phyloP scores from a whole-genome alignment of 2,888 invertebrate genomes.

The Sepioteuthis lessoniana region DNA sequence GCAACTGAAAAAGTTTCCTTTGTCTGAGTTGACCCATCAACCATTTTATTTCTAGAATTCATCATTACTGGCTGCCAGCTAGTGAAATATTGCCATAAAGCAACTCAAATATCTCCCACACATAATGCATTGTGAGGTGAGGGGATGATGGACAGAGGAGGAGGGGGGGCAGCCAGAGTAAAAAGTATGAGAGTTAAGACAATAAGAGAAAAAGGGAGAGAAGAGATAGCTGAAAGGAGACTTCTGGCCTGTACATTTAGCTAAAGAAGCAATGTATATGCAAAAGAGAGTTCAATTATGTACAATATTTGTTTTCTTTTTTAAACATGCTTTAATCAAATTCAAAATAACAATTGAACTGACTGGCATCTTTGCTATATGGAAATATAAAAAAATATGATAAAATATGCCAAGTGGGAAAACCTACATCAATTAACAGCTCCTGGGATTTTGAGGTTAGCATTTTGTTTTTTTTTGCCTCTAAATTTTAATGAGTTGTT shows the following conservation, averaged over 20 bases:
- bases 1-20: slow-evolving; percentile 8
- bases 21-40: slow-evolving; percentile 6
- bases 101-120: background rate
- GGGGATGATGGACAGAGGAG: background rate
- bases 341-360: slow-evolving; percentile 17
- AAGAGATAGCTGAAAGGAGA: no score
- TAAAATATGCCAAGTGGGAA: background rate
- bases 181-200: no score
- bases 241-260: no score
- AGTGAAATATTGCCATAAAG: background rate
- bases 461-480: background rate
- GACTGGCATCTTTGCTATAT: background rate
- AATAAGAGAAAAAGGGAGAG: no score
- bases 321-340: background rate
- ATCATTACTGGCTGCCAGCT: slow-evolving; percentile 33
- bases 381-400: background rate
- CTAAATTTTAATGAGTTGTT: background rate
- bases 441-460: background rate
- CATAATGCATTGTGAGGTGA: background rate
- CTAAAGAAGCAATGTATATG: slow-evolving; percentile 24
- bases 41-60: slow-evolving; percentile 33
- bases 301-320: background rate
- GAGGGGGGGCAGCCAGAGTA: background rate
- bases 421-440: background rate
- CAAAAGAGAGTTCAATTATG: background rate